These are phyloP conservation scores for Phylloscopus collybita DNA, from an alignment of 2,797 vertebrate genomes.

Conservation along the genomic window DNA sequence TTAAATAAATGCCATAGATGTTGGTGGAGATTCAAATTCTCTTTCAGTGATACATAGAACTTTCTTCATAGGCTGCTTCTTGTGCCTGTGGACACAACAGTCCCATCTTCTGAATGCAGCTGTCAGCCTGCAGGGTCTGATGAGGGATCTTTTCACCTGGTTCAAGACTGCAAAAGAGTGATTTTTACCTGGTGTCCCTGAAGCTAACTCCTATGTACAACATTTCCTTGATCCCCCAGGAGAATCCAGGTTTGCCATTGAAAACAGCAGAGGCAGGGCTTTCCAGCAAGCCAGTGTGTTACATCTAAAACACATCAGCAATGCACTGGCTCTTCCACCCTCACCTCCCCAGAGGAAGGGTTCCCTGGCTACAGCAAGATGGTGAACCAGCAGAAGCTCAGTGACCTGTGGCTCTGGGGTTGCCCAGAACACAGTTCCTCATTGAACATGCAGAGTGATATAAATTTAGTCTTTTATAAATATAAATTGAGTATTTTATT, in stretches of 20 bases:
- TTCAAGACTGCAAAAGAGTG: not conserved
- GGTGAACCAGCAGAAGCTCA: not conserved
- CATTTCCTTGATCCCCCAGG: not conserved
- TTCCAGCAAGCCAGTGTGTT: rapidly evolving
- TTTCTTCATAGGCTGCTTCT: not conserved
- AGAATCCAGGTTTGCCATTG: not conserved
- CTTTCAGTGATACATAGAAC: not conserved
- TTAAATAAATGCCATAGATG: not conserved
- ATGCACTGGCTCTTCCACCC: not conserved
- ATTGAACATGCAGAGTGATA: not conserved
- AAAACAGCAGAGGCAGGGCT: not conserved
- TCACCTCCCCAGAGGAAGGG: not conserved
- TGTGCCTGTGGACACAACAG: not conserved
- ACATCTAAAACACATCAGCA: not conserved
- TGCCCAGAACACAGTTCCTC: not conserved
- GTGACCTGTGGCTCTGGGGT: rapidly evolving
- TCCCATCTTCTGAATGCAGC: not conserved
- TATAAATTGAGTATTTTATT: not conserved
- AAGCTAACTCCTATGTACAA: not conserved
- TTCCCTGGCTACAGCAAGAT: rapidly evolving
- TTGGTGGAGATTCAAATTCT: not conserved
- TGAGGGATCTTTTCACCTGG: not conserved
- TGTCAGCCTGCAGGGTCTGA: not conserved
- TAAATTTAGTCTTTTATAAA: not conserved
- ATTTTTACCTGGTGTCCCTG: not conserved